A percentile compares a stretch with the other conserved stretches of the same genome.
Evolutionary conservation across 2,113 vertebrate genomes (phyloP).

Genomic region (Loxodonta africana): DNA sequence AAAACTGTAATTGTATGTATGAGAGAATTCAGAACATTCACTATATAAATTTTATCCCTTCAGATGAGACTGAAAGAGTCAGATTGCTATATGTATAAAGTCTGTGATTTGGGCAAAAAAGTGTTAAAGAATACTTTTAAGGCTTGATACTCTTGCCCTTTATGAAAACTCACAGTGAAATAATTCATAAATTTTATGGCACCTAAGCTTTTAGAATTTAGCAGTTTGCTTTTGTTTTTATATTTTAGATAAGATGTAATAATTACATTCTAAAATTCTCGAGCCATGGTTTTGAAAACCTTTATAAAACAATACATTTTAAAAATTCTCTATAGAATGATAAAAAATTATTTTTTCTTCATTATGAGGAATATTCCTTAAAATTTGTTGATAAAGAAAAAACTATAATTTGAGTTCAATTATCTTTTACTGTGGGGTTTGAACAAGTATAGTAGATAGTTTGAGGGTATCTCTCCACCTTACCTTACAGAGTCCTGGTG

Average conservation of each 20-base stretch:
- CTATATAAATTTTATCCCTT: not conserved
- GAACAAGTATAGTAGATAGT: conserved; percentile 2
- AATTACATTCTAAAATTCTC: conserved; percentile 2
- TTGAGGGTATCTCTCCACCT: not conserved
- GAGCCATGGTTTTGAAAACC: conserved; percentile 7
- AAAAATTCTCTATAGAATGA: not conserved
- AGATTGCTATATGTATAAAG: not conserved
- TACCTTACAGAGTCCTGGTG: not conserved
- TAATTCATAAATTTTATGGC: conserved; percentile 36
- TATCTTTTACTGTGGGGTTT: conserved; percentile 4
- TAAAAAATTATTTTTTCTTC: conserved; percentile 12
- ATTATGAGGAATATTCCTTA: not conserved
- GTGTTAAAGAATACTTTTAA: not conserved
- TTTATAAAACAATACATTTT: conserved; percentile 2
- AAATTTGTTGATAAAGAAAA: conserved; percentile 22
- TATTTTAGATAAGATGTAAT: not conserved
- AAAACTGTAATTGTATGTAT: not conserved
- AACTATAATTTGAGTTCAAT: conserved; percentile 9
- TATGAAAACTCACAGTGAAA: conserved; percentile 17
- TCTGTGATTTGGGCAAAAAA: conserved; percentile 48
- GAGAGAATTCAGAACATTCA: not conserved
- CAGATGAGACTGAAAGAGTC: not conserved
- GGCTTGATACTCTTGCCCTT: conserved; percentile 18
- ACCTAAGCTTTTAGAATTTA: not conserved
- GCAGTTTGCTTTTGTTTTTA: conserved; percentile 43